These are phyloP conservation scores for Amiota minor DNA, from an alignment of 2,888 invertebrate species.

Conservation along the genomic window DNA sequence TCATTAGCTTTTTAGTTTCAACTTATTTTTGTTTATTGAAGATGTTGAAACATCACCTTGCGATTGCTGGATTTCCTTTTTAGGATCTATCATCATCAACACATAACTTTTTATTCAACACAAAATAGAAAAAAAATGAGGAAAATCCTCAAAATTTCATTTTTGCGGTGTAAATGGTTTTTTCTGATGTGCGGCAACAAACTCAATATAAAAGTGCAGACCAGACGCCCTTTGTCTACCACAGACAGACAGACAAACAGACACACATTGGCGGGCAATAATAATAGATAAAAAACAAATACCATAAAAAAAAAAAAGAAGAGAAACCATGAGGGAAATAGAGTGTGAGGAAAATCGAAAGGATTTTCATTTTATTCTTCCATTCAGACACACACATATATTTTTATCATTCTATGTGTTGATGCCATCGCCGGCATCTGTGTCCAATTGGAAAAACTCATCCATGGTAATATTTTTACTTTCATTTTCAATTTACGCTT, in stretches of 20 bases:
- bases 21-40: too few relatives aligned
- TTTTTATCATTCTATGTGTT: not conserved
- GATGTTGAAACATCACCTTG: not conserved
- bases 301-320: conserved; percentile 43
- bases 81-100: too few relatives aligned
- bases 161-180: conserved; percentile 23
- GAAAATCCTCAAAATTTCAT: conserved; percentile 6
- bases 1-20: too few relatives aligned
- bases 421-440: conserved; percentile 48
- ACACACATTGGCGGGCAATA: conserved; percentile 46
- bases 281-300: conserved; percentile 35
- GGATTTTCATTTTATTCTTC: conserved; percentile 22
- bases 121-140: too few relatives aligned
- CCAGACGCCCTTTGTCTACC: conserved; percentile 49
- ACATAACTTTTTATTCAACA: too few relatives aligned
- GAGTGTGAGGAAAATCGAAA: conserved; percentile 35
- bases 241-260: conserved; percentile 45
- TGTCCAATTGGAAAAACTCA: conserved; percentile 46
- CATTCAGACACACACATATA: not conserved
- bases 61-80: not conserved
- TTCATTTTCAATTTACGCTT: conserved; percentile 62
- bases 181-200: conserved; percentile 12
- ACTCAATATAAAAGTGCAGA: not conserved
- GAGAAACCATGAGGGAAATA: conserved; percentile 40
- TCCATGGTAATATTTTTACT: conserved; percentile 46